Base-by-base conservation (phyloP, 2,888 invertebrate genomes). In the Acronicta psi region DNA sequence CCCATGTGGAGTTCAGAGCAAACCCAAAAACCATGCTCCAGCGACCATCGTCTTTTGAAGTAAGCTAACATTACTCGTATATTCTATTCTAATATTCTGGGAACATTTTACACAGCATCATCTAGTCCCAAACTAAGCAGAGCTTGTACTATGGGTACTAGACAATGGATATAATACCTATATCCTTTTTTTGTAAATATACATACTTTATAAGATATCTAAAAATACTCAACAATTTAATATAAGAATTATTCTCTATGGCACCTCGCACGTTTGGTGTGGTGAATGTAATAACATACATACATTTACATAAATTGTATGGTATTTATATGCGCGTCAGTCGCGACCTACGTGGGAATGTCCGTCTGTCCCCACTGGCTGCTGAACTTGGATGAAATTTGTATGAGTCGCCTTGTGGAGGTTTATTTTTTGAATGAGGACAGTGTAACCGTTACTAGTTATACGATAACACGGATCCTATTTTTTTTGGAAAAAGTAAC, bases 271-370 rank as follows among this genome's bases (percentile, higher is more conserved):
- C 67, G 59, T 16, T 14, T 11, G 31, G 16, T 68, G 71, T 68
- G 47, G 59, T 38, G 54, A 38, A 6, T 51, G 67, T 66, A 59
- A 71, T 59, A 71, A 59, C 69, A 53, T 14, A 25, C 41, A 67
- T 34, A 59, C 38, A 57, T 58, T 57, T 40, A 44, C 55, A 60
- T 59, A 42, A 20, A 37, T 23, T 13, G 36, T 54, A 64, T 58
- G 18, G 9, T 38, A 42, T 69, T 60, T 14, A 62, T 70, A 80
- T 79, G 71, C 81, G 17, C 11, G 23, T 64, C 77, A 57, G 60
- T 63, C 41, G 23, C 78, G 72, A 60, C 67, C 68, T 50, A 63
- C 67, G 79, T 77, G 79, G 69, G 81, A 80, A 80, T 77, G 75
- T 72, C 59, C 54, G 59, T 59, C 62, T 63, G 73, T 55, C 25